Evolutionary conservation across 2,797 vertebrate genomes (phyloP).

Genomic region (Silurus aristotelis): DNA sequence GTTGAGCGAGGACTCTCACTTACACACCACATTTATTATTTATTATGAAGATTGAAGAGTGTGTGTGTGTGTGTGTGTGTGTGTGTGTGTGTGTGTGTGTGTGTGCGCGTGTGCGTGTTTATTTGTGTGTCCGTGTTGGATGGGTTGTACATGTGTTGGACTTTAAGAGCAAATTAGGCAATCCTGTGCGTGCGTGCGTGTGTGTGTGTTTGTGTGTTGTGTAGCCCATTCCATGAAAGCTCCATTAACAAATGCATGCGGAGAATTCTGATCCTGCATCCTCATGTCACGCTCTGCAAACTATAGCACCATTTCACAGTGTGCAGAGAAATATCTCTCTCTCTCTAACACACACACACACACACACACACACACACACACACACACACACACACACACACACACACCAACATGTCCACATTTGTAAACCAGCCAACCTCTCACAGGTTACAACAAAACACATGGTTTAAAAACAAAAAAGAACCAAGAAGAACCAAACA

Average conservation of each 20-base stretch:
- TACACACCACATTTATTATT: conserved; percentile 21
- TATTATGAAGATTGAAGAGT: not conserved
- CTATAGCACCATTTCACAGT: conserved; percentile 40
- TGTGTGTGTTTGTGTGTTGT: not conserved
- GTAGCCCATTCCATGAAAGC: conserved; percentile 21
- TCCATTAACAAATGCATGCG: conserved; percentile 50
- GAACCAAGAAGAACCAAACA: not conserved
- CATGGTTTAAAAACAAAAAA: conserved; percentile 8
- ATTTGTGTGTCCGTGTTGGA: not conserved
- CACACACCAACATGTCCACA: conserved; percentile 7
- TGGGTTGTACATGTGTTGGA: not conserved
- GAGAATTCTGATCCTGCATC: conserved; percentile 39
- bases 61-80: conserved; percentile 23
- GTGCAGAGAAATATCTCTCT: conserved; percentile 8
- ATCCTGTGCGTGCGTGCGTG: not conserved
- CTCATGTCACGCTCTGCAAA: conserved; percentile 42
- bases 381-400: conserved; percentile 14
- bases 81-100: not conserved
- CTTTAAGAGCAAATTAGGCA: conserved; percentile 8
- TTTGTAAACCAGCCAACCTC: conserved; percentile 33
- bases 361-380: conserved; percentile 11
- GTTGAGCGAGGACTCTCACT: conserved; percentile 7
- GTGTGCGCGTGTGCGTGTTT: conserved; percentile 1
- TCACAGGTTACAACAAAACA: conserved; percentile 40
- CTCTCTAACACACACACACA: not conserved